These are phyloP conservation scores for Agrypnus murinus DNA, from an alignment of 2,888 invertebrate genomes.

Conservation along the genomic window DNA sequence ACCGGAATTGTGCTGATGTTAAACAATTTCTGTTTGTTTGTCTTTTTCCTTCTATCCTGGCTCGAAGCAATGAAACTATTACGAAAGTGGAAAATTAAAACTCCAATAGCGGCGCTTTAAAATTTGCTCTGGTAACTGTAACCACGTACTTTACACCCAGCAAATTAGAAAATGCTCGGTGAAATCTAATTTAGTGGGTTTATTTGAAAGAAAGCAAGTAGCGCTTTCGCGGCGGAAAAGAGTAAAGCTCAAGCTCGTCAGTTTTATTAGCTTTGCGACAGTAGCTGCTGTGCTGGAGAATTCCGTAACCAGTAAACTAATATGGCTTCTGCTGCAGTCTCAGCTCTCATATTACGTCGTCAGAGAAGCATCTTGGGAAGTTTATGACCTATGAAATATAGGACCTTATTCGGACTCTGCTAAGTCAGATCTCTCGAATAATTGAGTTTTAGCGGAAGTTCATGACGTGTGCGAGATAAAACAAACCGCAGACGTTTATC, in stretches of 20 bases:
- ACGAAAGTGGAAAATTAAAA: slow-evolving; percentile 5
- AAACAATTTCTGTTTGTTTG: too few species aligned
- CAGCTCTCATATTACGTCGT: slow-evolving; percentile 38
- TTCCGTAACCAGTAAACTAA: slow-evolving; percentile 48
- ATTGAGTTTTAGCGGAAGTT: slow-evolving; percentile 35
- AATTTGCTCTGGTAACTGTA: slow-evolving; percentile 12
- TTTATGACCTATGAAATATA: slow-evolving; percentile 33
- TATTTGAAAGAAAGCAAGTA: slow-evolving; percentile 29
- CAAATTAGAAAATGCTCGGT: slow-evolving; percentile 24
- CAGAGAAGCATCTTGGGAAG: slow-evolving; percentile 33
- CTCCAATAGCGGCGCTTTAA: background rate
- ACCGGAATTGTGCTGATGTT: too few species aligned
- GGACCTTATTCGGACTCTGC: slow-evolving; percentile 27
- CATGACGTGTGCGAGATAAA: slow-evolving; percentile 29
- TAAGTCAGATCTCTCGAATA: slow-evolving; percentile 32
- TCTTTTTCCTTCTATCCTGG: too few species aligned
- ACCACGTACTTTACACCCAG: slow-evolving; percentile 20
- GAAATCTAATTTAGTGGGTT: slow-evolving; percentile 38
- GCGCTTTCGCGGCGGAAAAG: slow-evolving; percentile 13
- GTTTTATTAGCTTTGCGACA: slow-evolving; percentile 46
- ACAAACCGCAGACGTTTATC: slow-evolving; percentile 23
- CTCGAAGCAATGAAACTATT: too few species aligned
- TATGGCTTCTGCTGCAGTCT: slow-evolving; percentile 44
- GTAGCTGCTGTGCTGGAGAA: slow-evolving; percentile 37
- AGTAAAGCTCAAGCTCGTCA: slow-evolving; percentile 34